Conservation (phyloP, 2,113 vertebrate genomes). For the Pseudolaguvia tuberculata region DNA sequence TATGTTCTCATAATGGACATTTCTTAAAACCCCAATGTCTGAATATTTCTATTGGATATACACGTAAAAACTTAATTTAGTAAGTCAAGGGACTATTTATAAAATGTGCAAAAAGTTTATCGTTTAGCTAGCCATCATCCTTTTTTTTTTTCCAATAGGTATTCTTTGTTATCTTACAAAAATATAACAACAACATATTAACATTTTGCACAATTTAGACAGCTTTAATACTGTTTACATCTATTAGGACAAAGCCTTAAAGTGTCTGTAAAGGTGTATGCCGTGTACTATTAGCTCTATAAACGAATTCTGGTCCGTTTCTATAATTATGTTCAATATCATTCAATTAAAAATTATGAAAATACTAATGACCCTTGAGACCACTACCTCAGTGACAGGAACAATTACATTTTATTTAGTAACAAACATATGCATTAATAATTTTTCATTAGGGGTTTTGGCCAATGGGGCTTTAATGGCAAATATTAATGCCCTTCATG, state of each 20-base stretch:
- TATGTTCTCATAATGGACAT: background rate
- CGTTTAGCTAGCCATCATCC: background rate
- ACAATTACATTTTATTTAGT: background rate
- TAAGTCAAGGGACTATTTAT: background rate
- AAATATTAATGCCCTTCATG: background rate
- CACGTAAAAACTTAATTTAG: background rate
- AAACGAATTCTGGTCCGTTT: background rate
- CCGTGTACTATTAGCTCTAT: background rate
- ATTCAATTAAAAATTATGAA: background rate
- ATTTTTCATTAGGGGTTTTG: background rate
- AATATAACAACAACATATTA: background rate
- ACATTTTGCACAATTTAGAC: background rate
- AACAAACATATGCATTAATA: background rate
- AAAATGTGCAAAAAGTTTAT: constrained; percentile 3
- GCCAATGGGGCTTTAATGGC: background rate
- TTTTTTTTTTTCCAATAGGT: background rate
- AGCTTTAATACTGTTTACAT: background rate
- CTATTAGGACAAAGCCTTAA: background rate
- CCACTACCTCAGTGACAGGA: background rate
- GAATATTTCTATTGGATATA: background rate
- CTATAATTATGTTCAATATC: background rate
- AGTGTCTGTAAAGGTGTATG: background rate
- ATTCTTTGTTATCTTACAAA: too few relatives aligned
- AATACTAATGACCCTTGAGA: background rate
- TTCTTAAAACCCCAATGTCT: background rate